Evolutionary conservation across 1,140 invertebrate genomes (phyloP), one percentile per base, ranked within the genome.

Genomic region (Popillia japonica): DNA sequence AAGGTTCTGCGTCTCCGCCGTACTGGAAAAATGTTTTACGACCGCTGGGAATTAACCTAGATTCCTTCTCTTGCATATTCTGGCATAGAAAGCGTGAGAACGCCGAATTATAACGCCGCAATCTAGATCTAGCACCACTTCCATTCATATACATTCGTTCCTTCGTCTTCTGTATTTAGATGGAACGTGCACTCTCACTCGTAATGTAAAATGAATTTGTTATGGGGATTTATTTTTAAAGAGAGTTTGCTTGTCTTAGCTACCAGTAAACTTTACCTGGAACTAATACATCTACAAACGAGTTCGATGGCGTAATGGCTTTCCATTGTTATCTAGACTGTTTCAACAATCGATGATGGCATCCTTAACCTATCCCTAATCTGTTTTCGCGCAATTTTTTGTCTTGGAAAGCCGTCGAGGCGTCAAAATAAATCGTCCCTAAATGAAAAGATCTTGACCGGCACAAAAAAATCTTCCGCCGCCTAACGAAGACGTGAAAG

Each of bases 1-100:
- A 48, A 48, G 44, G 44, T 3, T 48, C 44, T 11, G 44, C 44
- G 44, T 48, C 44, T 48, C 44, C 44, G 11, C 11, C 17, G 11
- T 48, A 14, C 44, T n/a, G 44, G 44, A 48, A 48, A 48, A 48
- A 48, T 48, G 44, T 48, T 48, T 48, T 48, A 48, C 44, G 44
- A 48, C 44, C 44, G 11, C 44, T 0, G 44, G 44, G 44, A 48
- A 48, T 48, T 48, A 48, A 48, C 44, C 44, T 48, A 48, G 44
- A 48, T 48, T 48, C 41, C 10, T 42, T 48, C 44, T n/a, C 44
- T 48, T 48, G 44, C 44, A 48, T 48, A 48, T 48, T 48, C 44
- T 48, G 44, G 44, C n/a, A n/a, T 48, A n/a, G n/a, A n/a, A n/a
- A 48, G 11, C 44, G 11, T 48, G 11, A n/a, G 17, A 48, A n/a